phyloP scores from a whole-genome alignment of 2,113 vertebrate species.

The Lontra canadensis region DNA sequence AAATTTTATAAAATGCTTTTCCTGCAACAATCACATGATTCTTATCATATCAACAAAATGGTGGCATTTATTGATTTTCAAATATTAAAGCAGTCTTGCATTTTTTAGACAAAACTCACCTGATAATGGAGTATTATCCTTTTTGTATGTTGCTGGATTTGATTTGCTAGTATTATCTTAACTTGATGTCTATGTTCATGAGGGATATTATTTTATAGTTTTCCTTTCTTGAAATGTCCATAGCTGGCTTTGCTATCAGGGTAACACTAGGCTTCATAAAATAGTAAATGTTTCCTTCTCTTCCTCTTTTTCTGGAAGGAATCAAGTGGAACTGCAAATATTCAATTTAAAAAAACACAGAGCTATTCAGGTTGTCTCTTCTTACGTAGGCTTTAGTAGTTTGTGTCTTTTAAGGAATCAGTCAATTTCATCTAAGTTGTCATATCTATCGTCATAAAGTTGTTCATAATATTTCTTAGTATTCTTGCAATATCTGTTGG shows the following conservation, averaged over 20 bases:
- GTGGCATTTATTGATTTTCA: background rate
- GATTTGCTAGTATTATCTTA: constrained; percentile 18
- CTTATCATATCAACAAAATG: background rate
- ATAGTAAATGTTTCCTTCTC: background rate
- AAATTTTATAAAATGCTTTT: background rate
- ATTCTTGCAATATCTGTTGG: background rate
- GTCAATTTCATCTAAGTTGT: background rate
- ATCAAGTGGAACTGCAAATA: background rate
- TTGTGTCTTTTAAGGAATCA: background rate
- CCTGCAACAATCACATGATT: background rate
- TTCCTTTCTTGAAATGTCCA: background rate
- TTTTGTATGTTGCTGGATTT: background rate
- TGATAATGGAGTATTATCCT: background rate
- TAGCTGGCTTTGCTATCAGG: background rate
- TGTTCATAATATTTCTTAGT: background rate
- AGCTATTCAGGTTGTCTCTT: background rate
- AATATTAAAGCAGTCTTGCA: background rate
- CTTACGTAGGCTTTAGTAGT: background rate
- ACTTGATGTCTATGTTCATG: background rate
- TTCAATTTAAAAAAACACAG: background rate
- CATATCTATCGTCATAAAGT: background rate
- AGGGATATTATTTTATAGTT: background rate
- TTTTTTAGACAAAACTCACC: background rate
- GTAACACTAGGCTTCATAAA: background rate
- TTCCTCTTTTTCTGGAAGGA: background rate